Evolutionary conservation across 2,113 vertebrate genomes (phyloP), one percentile per base, ranked within the genome.

Genomic region (Urocynchramus pylzowi): DNA sequence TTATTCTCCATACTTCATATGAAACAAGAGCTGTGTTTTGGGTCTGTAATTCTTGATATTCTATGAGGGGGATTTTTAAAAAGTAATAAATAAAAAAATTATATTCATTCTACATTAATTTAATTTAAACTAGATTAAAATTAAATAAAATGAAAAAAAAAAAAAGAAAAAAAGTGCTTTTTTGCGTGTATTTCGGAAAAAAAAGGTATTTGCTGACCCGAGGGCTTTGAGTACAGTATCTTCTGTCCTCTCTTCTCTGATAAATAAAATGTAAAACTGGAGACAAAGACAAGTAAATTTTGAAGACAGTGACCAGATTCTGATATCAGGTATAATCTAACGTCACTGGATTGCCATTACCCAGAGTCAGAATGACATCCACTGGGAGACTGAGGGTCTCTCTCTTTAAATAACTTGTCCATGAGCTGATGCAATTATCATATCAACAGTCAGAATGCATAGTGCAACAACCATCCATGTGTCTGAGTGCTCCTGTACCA

Each of bases 11-110:
- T 92, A 45, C 41, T 90, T 70, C 57, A 53, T 90, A 68, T 78
- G 95, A 96, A 96, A 96, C 37, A 78, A 96, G 68, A 96, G 39
- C 64, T 82, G 35, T 87, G 49, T 64, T 87, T 93, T 89, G 61
- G 20, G n/a, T 87, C 53, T 59, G 45, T 65, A 70, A n/a, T 83
- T 90, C 42, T 77, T 87, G 76, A 86, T 94, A 74, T 42, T 8
- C 24, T 59, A 22, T 63, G 39, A 81, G 13, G 49, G 35, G 70
- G 14, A 26, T 74, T 79, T 88, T 26, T 0, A 37, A 69, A 93
- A 88, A 77, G 5, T 24, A 68, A 77, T 57, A 84, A 80, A 63
- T 69, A n/a, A 74, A 73, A 26, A 49, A 39, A 53, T 42, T 87
- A 42, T 13, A 49, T 83, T 79, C 0, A 60, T 90, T 93, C 31